These are phyloP conservation scores for Steinernema feltiae DNA, from an alignment of 1,140 invertebrate species.

Conservation along the genomic window DNA sequence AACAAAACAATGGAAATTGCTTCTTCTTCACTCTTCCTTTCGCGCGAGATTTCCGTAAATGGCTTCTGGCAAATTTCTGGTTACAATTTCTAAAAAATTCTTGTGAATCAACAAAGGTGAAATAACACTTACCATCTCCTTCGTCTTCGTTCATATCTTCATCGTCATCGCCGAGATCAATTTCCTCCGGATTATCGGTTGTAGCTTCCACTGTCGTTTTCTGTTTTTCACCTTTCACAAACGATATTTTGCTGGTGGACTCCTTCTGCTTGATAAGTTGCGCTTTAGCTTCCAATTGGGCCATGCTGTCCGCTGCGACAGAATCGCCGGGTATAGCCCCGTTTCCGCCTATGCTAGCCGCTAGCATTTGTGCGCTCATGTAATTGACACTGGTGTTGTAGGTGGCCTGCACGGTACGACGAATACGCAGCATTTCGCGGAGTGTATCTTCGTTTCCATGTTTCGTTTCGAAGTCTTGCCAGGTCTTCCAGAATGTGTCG, in stretches of 20 bases:
- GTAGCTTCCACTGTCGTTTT: constrained; percentile 43
- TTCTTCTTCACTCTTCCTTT: constrained; percentile 16
- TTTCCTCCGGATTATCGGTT: constrained; percentile 57
- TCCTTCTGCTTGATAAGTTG: constrained; percentile 41
- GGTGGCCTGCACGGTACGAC: constrained; percentile 43
- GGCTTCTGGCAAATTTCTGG: constrained; percentile 17
- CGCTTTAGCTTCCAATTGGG: constrained; percentile 47
- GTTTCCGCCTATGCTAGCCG: constrained; percentile 60
- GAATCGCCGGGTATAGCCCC: constrained; percentile 14
- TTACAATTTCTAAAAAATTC: constrained; percentile 30
- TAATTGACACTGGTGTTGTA: constrained; percentile 67
- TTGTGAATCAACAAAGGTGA: too few relatives aligned
- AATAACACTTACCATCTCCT: background rate
- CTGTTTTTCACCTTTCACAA: constrained; percentile 49
- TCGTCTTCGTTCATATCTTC: constrained; percentile 36
- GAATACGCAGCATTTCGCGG: constrained; percentile 79
- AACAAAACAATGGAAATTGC: background rate
- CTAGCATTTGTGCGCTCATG: constrained; percentile 94
- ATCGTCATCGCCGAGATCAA: constrained; percentile 52
- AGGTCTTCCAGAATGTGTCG: constrained; percentile 89
- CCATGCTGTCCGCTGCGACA: constrained; percentile 50
- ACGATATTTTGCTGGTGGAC: constrained; percentile 45
- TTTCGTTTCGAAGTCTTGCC: constrained; percentile 98
- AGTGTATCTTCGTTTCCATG: constrained; percentile 99
- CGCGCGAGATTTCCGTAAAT: constrained; percentile 22